Evolutionary conservation across 2,888 invertebrate species (phyloP).

Genomic region (Harmothoe impar): DNA sequence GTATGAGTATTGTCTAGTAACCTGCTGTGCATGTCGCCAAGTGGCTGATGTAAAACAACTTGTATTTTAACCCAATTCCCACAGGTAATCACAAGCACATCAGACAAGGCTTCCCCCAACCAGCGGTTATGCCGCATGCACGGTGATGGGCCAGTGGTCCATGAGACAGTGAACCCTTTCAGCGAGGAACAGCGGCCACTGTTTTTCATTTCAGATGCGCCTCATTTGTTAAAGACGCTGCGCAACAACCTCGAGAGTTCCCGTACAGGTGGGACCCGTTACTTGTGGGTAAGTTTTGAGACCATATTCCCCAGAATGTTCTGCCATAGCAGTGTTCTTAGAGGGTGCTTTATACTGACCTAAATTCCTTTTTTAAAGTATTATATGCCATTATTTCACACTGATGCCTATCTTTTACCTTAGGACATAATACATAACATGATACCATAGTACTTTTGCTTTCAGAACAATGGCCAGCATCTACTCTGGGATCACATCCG

Average conservation of each 20-base stretch:
- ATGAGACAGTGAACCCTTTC: neutral
- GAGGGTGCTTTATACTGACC: no score
- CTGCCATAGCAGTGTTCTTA: neutral
- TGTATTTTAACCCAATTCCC: neutral
- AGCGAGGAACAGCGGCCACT: neutral
- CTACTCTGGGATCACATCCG: constrained; percentile 48
- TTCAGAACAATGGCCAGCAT: constrained; percentile 61
- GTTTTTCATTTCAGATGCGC: neutral
- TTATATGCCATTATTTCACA: neutral
- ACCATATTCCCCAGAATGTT: neutral
- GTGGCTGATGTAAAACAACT: no score
- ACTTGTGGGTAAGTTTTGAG: neutral
- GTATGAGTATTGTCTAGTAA: neutral
- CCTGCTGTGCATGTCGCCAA: neutral
- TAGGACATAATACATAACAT: neutral
- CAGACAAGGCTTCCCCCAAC: neutral
- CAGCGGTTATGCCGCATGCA: neutral
- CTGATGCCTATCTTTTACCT: neutral
- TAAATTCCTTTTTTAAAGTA: no score
- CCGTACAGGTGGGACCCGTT: neutral
- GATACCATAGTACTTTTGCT: neutral
- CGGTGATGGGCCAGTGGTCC: neutral
- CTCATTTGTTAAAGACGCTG: neutral
- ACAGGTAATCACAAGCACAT: neutral
- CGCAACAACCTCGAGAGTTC: neutral